These are phyloP conservation scores for Linhomoeus sp. DNA, from an alignment of 2,888 invertebrate species.

Conservation along the genomic window DNA sequence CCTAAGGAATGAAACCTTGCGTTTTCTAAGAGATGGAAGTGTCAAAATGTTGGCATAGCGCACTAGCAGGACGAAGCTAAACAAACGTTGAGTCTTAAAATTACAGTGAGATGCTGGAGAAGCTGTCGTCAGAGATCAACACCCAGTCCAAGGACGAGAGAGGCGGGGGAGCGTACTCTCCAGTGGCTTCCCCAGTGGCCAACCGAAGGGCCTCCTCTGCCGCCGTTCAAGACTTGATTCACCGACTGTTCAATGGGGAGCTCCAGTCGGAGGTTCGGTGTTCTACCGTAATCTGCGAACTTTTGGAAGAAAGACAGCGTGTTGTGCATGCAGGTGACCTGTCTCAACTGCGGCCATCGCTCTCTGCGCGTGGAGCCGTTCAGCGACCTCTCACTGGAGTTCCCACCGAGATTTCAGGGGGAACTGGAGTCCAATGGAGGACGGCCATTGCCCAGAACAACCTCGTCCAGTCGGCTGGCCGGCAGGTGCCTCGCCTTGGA, in stretches of 20 bases:
- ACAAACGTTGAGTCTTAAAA: too few species aligned
- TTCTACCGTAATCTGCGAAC: too few species aligned
- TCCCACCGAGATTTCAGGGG: conserved; percentile 19
- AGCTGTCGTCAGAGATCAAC: conserved; percentile 23
- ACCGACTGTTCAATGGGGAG: conserved; percentile 25
- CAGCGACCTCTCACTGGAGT: conserved; percentile 29
- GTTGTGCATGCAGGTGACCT: not conserved
- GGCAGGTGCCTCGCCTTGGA: not conserved
- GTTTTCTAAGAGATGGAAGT: too few species aligned
- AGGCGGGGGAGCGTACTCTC: too few species aligned
- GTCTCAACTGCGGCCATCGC: not conserved
- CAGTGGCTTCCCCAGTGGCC: not conserved
- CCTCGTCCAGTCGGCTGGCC: too few species aligned
- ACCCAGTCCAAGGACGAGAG: conserved; percentile 6
- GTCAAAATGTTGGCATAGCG: too few species aligned
- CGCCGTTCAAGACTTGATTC: conserved; percentile 10
- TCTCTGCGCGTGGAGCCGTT: conserved; percentile 22
- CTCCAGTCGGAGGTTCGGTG: conserved; percentile 24
- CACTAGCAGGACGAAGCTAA: too few species aligned
- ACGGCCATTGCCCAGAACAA: too few species aligned
- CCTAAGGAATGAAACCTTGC: too few species aligned
- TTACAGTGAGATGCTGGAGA: conserved; percentile 28
- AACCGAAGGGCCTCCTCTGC: not conserved
- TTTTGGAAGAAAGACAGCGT: too few species aligned
- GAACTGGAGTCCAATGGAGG: not conserved